These are phyloP conservation scores for Athalia cordata DNA, from an alignment of 2,888 invertebrate genomes.

Conservation along the genomic window DNA sequence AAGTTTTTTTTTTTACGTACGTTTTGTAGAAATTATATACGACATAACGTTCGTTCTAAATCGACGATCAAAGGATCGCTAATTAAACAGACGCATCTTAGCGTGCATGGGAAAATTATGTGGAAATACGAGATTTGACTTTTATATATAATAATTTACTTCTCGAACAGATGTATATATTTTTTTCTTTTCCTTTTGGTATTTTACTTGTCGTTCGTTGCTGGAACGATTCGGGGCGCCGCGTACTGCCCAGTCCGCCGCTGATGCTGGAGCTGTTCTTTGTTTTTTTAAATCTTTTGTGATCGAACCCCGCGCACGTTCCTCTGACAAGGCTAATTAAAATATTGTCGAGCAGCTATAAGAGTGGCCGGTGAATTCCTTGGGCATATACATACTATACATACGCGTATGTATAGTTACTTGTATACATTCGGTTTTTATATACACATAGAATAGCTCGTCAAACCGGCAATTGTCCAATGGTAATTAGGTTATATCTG, in stretches of 20 bases:
- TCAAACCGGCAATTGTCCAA: conserved; percentile 65
- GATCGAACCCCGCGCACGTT: background rate
- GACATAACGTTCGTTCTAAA: too few species aligned
- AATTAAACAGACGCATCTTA: too few species aligned
- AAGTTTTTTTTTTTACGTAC: background rate
- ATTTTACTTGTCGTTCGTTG: too few species aligned
- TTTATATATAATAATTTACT: too few species aligned
- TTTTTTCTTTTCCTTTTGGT: too few species aligned
- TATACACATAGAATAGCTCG: conserved; percentile 61
- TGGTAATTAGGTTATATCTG: conserved; percentile 68
- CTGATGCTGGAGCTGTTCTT: background rate
- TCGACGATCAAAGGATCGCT: too few species aligned
- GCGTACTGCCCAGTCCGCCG: too few species aligned
- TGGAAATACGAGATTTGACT: too few species aligned
- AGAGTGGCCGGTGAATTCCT: conserved; percentile 3
- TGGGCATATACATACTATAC: background rate
- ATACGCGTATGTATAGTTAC: background rate
- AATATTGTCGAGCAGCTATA: conserved; percentile 28
- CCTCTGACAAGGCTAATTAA: conserved; percentile 33
- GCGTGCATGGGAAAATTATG: too few species aligned
- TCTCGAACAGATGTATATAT: too few species aligned
- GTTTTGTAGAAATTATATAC: too few species aligned
- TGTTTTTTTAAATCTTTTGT: conserved; percentile 28
- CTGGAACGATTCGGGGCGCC: too few species aligned
- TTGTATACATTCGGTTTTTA: background rate